Percentiles rank a stretch among this genome's conserved stretches.
phyloP scores from a whole-genome alignment of 1,140 invertebrate species.

The Drosophila nigromelanica region DNA sequence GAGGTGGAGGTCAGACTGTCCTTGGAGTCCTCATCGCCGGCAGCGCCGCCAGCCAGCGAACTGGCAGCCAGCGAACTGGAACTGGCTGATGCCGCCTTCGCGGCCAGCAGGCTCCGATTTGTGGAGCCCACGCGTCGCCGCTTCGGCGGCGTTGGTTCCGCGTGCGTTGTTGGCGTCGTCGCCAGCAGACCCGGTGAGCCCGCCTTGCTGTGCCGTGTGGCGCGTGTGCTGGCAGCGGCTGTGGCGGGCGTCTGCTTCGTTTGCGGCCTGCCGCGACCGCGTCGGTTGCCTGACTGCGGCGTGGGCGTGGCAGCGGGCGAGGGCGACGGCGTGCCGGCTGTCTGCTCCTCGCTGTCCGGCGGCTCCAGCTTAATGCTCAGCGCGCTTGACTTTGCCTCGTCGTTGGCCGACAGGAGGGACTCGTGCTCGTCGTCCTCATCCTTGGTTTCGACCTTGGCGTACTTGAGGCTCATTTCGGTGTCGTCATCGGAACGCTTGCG shows the following conservation, averaged over 20 bases:
- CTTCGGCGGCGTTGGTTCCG: conserved; percentile 50
- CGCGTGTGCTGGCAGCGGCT: conserved; percentile 52
- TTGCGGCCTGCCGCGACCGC: conserved; percentile 59
- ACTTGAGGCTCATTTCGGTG: conserved; percentile 46
- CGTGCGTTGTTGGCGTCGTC: conserved; percentile 22
- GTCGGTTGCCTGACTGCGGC: conserved; percentile 36
- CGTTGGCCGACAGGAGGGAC: conserved; percentile 1
- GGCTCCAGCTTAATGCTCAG: conserved; percentile 70
- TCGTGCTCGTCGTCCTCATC: conserved; percentile 37
- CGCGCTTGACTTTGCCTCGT: conserved; percentile 26
- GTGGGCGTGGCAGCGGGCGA: conserved; percentile 31
- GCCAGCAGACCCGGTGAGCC: conserved; percentile 56
- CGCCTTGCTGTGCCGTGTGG: conserved; percentile 71
- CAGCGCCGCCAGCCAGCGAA: conserved; percentile 45
- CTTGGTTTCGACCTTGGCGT: conserved; percentile 63
- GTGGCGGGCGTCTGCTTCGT: conserved; percentile 24
- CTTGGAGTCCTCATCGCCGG: conserved; percentile 75
- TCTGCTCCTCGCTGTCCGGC: conserved; percentile 52
- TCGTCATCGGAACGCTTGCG: conserved; percentile 72
- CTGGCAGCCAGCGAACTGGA: conserved; percentile 47
- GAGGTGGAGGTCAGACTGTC: conserved; percentile 73
- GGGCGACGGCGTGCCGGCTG: neutral
- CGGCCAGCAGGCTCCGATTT: conserved; percentile 29
- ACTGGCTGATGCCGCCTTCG: conserved; percentile 56
- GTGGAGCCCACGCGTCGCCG: conserved; percentile 54